Percentiles rank a stretch among this genome's conserved stretches.
Evolutionary conservation across 1,140 invertebrate genomes (phyloP).

Genomic region (Chrysopa pallens): DNA sequence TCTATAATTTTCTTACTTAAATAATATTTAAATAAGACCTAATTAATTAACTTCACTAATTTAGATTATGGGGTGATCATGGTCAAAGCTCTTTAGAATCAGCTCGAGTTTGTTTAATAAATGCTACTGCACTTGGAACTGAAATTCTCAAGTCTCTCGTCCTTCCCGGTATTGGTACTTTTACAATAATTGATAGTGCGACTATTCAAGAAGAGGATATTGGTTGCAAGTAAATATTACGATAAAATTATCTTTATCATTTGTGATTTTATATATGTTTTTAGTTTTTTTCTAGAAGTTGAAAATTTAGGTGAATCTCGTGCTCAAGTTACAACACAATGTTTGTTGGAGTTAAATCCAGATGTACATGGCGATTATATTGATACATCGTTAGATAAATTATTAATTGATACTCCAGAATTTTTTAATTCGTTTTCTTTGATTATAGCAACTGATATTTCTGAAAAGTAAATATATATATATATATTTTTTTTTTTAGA

Average conservation of each 20-base stretch:
- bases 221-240: conserved; percentile 64
- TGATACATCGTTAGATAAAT: conserved; percentile 69
- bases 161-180: conserved; percentile 86
- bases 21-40: background rate
- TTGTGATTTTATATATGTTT: background rate
- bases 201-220: conserved; percentile 77
- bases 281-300: conserved; percentile 72
- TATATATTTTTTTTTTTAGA: no score
- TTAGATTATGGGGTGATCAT: conserved; percentile 91
- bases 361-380: conserved; percentile 86
- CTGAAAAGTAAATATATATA: conserved; percentile 58
- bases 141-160: conserved; percentile 91
- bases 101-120: conserved; percentile 84
- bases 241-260: conserved; percentile 1
- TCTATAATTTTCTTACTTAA: conserved; percentile 2
- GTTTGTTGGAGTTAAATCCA: conserved; percentile 79
- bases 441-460: conserved; percentile 70
- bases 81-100: conserved; percentile 77
- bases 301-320: conserved; percentile 64
- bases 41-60: conserved; percentile 7
- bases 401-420: conserved; percentile 68
- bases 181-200: conserved; percentile 87
- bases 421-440: conserved; percentile 80
- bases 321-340: conserved; percentile 62
- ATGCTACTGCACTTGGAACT: conserved; percentile 84